Base-by-base conservation (phyloP, 2,888 invertebrate genomes). In the Synergus japonicus region DNA sequence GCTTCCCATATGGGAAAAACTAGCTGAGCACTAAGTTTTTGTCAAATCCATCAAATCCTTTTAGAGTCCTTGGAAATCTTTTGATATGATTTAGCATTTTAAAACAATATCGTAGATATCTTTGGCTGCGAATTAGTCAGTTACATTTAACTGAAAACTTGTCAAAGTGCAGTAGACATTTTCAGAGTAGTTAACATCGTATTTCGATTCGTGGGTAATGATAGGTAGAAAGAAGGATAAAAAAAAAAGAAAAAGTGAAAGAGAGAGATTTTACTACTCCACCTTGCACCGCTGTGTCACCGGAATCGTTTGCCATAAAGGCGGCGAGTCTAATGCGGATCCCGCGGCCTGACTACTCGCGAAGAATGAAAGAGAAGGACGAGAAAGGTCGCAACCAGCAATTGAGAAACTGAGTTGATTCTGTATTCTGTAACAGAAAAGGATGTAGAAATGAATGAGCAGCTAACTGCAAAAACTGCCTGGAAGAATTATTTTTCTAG, bases 221-320 rank as follows among this genome's bases (percentile, higher is more conserved):
- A 22, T 60, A 22, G 15, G 58, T 46, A 76, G 41, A 41, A 2
- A 49, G 37, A 54, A 15, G 76, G 22, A 64, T 41, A 76, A 44
- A 69, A 43, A 66, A 54, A 67, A 76, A 15, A 46, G 2, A 58
- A n/a, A 15, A 58, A 41, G 29, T 49, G 22, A 78, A 9, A 69
- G 37, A 67, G 54, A 73, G 13, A 73, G 54, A 13, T 41, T 49
- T 43, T 41, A 46, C 66, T 54, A 29, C 67, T 37, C 54, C 69
- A 44, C 15, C 54, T n/a, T 49, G 69, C 46, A 29, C 22, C 49
- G n/a, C 49, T 69, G 69, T 69, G 69, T 29, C 69, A 69, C 69
- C 69, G 44, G 46, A 67, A 13, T 29, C 46, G 29, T 1, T 12
- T 46, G 29, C 37, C 22, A 44, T 67, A 69, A 69, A 69, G 15